Evolutionary conservation across 2,113 vertebrate genomes (phyloP).

Genomic region (Embiotoca jacksoni): DNA sequence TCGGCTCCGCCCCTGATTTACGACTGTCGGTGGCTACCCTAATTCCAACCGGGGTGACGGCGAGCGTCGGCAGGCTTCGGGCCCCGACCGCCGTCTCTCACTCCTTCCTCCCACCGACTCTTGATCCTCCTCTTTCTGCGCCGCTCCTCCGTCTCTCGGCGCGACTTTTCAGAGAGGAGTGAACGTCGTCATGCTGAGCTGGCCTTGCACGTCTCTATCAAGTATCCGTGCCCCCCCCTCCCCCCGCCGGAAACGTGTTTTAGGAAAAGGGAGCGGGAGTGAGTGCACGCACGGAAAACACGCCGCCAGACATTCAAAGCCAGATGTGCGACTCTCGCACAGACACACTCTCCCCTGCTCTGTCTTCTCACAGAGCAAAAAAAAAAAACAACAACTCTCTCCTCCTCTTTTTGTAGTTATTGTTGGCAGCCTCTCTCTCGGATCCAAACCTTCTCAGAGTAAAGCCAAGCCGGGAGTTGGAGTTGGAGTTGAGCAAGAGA

Average conservation of each 20-base stretch:
- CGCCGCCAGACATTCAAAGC: conserved; percentile 61
- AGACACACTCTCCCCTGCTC: conserved; percentile 45
- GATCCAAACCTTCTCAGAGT: conserved; percentile 49
- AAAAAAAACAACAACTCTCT: conserved; percentile 54
- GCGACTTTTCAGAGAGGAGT: conserved; percentile 46
- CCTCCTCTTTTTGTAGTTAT: conserved; percentile 46
- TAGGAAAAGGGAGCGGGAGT: conserved; percentile 40
- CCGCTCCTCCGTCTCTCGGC: conserved; percentile 22
- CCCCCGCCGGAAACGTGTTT: background rate
- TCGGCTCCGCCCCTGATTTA: conserved; percentile 60
- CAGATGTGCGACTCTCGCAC: conserved; percentile 49
- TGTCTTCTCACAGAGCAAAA: conserved; percentile 50
- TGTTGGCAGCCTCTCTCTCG: conserved; percentile 23
- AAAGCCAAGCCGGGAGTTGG: conserved; percentile 43
- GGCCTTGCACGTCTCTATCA: conserved; percentile 62
- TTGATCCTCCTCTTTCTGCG: conserved; percentile 24
- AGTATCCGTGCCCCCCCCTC: conserved; percentile 43
- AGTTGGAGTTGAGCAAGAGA: conserved; percentile 26
- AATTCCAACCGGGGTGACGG: conserved; percentile 65
- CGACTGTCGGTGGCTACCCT: conserved; percentile 46
- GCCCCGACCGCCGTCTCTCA: conserved; percentile 45
- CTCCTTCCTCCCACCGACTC: conserved; percentile 34
- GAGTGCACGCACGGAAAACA: conserved; percentile 10
- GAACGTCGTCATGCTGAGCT: conserved; percentile 65
- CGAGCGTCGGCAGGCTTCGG: conserved; percentile 57